Evolutionary conservation across 2,888 invertebrate genomes (phyloP).

Genomic region (Pterobdella sp.): DNA sequence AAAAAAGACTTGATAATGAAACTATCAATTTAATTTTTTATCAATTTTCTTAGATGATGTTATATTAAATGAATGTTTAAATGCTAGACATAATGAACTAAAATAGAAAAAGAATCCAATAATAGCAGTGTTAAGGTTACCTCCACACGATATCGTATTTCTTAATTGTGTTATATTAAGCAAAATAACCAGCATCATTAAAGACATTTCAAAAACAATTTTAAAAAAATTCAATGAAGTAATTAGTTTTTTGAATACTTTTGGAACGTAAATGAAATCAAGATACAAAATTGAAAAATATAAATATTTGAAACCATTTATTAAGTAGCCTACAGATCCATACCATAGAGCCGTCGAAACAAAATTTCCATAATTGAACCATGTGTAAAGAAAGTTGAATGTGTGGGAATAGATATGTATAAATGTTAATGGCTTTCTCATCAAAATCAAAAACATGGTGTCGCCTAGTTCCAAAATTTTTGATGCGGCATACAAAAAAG

Average conservation of each 20-base stretch:
- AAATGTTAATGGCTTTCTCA: background rate
- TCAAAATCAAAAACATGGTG: constrained; percentile 41
- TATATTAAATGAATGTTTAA: no score
- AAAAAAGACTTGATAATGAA: no score
- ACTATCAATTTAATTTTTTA: no score
- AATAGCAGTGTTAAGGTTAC: no score
- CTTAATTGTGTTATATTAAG: no score
- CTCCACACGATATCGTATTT: no score
- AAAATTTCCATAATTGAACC: background rate
- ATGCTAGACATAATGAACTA: no score
- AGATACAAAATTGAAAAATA: background rate
- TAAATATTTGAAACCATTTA: background rate
- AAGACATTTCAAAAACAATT: background rate
- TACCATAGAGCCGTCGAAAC: background rate
- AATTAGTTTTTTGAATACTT: background rate
- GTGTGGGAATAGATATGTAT: background rate
- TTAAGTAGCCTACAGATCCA: background rate
- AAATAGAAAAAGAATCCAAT: no score
- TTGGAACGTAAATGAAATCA: background rate
- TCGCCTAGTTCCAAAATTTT: constrained; percentile 82
- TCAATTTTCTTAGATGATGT: no score
- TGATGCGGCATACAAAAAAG: constrained; percentile 89
- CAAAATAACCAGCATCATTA: background rate
- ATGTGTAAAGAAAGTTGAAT: background rate
- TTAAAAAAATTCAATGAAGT: background rate